Conservation (phyloP, 1,140 invertebrate species). For the Drosophila micromelanica region DNA sequence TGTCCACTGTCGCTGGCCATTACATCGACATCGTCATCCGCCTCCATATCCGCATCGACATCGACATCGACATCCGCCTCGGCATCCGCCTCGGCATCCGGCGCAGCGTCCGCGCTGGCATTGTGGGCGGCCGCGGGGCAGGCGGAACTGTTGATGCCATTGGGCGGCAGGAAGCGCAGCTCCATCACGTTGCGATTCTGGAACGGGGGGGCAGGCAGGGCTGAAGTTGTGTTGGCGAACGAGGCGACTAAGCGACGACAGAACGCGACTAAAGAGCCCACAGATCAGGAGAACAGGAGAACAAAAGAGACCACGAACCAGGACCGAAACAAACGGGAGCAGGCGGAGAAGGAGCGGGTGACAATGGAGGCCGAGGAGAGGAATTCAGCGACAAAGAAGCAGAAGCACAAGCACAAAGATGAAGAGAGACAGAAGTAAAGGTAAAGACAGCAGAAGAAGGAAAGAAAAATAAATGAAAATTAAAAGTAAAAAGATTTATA, state of each 20-base stretch:
- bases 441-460: not conserved
- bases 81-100: constrained; percentile 14
- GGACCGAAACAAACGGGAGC: not conserved
- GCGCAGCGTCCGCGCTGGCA: not conserved
- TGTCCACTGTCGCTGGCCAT: not conserved
- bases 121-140: constrained; percentile 6
- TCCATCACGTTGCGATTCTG: constrained; percentile 84
- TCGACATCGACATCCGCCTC: constrained; percentile 15
- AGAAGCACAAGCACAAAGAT: not conserved
- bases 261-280: constrained; percentile 12
- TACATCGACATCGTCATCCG: not conserved
- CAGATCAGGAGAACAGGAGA: not conserved
- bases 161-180: constrained; percentile 78
- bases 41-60: constrained; percentile 1
- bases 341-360: not conserved
- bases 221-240: constrained; percentile 56
- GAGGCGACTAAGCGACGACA: constrained; percentile 27
- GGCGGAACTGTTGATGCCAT: constrained; percentile 9
- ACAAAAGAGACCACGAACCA: constrained; percentile 6
- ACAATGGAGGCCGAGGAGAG: too few relatives aligned
- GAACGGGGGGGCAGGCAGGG: constrained; percentile 77
- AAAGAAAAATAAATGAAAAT: not conserved
- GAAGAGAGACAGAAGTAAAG: not conserved
- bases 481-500: not conserved
- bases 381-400: not conserved